phyloP scores from a whole-genome alignment of 2,797 vertebrate species.

The Delichon dasypus region DNA sequence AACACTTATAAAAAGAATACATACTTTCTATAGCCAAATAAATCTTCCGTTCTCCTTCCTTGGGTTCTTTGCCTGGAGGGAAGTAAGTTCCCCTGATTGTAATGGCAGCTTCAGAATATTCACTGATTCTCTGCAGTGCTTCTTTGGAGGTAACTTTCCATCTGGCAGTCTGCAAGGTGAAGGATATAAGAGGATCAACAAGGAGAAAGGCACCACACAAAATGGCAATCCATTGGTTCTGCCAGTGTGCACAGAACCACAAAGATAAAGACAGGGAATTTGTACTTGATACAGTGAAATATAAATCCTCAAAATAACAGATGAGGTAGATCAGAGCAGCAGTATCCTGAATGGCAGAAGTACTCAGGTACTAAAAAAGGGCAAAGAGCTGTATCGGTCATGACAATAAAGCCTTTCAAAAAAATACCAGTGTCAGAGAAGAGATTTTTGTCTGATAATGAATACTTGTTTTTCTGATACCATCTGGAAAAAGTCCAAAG shows the following conservation, averaged over 20 bases:
- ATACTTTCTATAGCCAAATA: conserved; percentile 98
- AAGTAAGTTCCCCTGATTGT: conserved; percentile 99
- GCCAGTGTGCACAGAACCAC: not conserved
- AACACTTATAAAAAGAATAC: conserved; percentile 50
- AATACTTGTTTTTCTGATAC: not conserved
- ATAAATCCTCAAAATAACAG: not conserved
- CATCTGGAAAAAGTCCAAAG: not conserved
- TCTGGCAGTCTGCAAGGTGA: conserved; percentile 86
- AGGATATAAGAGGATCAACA: not conserved
- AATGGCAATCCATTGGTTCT: not conserved
- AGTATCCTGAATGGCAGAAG: not conserved
- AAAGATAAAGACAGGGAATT: not conserved
- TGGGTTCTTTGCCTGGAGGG: conserved; percentile 97
- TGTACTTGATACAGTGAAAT: not conserved
- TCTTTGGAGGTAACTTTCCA: conserved; percentile 99
- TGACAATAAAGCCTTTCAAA: not conserved
- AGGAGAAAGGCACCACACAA: not conserved
- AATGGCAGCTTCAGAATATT: conserved; percentile 98
- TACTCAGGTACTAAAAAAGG: not conserved
- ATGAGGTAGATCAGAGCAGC: not conserved
- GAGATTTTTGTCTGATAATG: not conserved
- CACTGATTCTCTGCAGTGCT: conserved; percentile 95
- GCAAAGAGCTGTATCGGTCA: not conserved
- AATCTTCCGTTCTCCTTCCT: conserved; percentile 97
- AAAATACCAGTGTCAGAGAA: not conserved